Evolutionary conservation across 2,888 invertebrate species (phyloP).

Genomic region (Tryphoninae sp.): DNA sequence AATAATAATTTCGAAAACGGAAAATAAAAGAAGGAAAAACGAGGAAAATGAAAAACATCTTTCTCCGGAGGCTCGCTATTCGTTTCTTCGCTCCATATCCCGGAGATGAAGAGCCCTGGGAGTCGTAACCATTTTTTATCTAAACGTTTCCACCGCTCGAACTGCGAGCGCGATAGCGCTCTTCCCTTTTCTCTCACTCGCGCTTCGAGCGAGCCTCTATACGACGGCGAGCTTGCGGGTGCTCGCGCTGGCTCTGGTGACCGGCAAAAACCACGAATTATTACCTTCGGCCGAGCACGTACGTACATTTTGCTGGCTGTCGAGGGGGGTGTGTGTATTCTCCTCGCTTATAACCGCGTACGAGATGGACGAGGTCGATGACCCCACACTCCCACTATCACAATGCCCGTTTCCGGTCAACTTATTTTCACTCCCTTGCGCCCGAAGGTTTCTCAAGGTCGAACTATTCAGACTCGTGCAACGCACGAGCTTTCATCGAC

Average conservation of each 20-base stretch:
- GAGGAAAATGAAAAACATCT: constrained; percentile 39
- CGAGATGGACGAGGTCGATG: constrained; percentile 53
- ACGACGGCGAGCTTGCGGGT: constrained; percentile 48
- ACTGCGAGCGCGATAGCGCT: constrained; percentile 63
- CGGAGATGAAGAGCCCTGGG: constrained; percentile 67
- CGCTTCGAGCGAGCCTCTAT: constrained; percentile 4
- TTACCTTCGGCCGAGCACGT: constrained; percentile 60
- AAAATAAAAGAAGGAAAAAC: constrained; percentile 40
- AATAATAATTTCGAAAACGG: constrained; percentile 75
- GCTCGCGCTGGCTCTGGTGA: constrained; percentile 54
- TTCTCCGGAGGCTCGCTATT: constrained; percentile 69
- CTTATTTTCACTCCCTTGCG: constrained; percentile 30
- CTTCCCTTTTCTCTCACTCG: constrained; percentile 20
- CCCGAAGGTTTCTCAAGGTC: constrained; percentile 36
- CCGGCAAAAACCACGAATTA: constrained; percentile 65
- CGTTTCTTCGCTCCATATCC: constrained; percentile 73
- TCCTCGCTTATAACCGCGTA: constrained; percentile 49
- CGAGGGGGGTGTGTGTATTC: constrained; percentile 57
- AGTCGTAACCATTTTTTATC: constrained; percentile 74
- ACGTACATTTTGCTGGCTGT: constrained; percentile 56
- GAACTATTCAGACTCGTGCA: constrained; percentile 28
- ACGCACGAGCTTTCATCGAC: constrained; percentile 10
- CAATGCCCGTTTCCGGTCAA: constrained; percentile 56
- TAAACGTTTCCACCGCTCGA: constrained; percentile 68
- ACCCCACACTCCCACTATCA: constrained; percentile 29